A percentile compares a stretch with the other conserved stretches of the same genome.
These are phyloP conservation scores for Gobiocypris rarus DNA, from an alignment of 2,113 vertebrate species.

Conservation along the genomic window DNA sequence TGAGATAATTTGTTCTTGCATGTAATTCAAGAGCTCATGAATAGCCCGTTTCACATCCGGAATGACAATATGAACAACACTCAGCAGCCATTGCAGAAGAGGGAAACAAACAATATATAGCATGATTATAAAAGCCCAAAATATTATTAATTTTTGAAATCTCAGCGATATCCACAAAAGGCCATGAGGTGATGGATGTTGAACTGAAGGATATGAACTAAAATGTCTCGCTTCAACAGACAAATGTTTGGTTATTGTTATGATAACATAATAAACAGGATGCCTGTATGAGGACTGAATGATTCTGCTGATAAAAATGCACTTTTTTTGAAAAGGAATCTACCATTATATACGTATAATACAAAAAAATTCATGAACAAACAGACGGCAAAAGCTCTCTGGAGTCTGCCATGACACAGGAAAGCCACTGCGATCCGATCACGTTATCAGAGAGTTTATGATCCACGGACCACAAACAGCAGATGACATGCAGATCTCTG, in stretches of 20 bases:
- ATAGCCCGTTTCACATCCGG: background rate
- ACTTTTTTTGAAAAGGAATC: background rate
- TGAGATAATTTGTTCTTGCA: background rate
- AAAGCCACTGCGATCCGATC: conserved; percentile 14
- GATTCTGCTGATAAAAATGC: background rate
- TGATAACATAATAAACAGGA: background rate
- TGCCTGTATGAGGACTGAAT: background rate
- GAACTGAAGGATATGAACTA: background rate
- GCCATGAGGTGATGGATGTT: background rate
- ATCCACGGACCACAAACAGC: conserved; percentile 12
- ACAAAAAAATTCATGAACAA: background rate
- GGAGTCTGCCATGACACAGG: background rate
- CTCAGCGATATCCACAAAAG: background rate
- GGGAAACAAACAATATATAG: background rate
- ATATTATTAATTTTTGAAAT: background rate
- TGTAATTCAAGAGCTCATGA: background rate
- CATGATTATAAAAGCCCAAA: background rate
- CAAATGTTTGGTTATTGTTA: background rate
- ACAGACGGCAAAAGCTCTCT: background rate
- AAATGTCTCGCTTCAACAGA: background rate
- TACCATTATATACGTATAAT: background rate
- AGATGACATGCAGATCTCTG: conserved; percentile 26
- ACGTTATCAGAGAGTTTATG: background rate
- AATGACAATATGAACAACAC: background rate
- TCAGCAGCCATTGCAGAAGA: background rate